Base-by-base conservation (phyloP, 2,113 vertebrate genomes). In the Rhynchopsitta pachyrhyncha region DNA sequence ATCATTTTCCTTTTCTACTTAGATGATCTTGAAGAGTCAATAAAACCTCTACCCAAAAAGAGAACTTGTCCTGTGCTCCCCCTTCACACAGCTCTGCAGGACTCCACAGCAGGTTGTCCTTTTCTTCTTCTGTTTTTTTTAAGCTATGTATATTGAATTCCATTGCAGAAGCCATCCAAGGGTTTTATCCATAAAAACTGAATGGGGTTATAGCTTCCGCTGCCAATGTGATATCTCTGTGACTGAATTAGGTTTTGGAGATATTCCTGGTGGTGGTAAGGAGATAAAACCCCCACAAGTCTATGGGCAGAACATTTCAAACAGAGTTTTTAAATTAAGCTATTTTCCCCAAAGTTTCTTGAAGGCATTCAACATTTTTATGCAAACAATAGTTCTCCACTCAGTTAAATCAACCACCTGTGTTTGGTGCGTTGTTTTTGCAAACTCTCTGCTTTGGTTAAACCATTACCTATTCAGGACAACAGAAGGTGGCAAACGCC, bases 21-120 rank as follows among this genome's bases (percentile, higher is more conserved):
- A 47, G 64, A 20, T 81, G 69, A 71, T 93, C n/a, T 57, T 69
- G 33, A 89, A 88, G 67, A 96, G 75, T 83, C 90, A 97, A 86
- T 85, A 91, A 92, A 92, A 83, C 13, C 60, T 68, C 50, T 85
- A 39, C 22, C 82, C 29, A 42, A 37, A 81, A 49, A 67, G 44
- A 63, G 42, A 71, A 35, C 17, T 82, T 0, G 0, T 44, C 17
- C 27, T 73, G 27, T 82, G 53, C 83, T 93, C 66, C 88, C 82
- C 41, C 55, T 90, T 80, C 94, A 70, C 37, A 83, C 60, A 82
- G 52, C 42, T 71, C 82, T 71, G 76, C 70, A 67, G 39, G 52
- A 78, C 31, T 80, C 59, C 92, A 74, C 88, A 95, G 90, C 37
- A 74, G 49, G 62, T 29, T 80, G 73, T 63, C 42, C 11, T 67